phyloP scores from a whole-genome alignment of 2,797 vertebrate genomes.

The Atherinosoma microstoma region DNA sequence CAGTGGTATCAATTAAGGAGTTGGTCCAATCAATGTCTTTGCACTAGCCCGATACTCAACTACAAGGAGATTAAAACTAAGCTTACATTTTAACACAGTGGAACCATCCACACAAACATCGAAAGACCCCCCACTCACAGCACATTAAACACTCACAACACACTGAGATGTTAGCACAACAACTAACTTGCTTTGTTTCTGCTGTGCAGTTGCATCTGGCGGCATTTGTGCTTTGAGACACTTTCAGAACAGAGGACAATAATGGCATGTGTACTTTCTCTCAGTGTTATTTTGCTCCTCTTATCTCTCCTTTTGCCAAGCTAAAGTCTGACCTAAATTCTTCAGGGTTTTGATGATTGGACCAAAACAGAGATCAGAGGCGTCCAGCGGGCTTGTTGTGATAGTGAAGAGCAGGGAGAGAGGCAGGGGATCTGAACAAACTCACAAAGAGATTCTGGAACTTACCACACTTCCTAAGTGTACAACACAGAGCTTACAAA shows the following conservation, averaged over 20 bases:
- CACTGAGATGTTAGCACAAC: conserved; percentile 52
- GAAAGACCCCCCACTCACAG: conserved; percentile 45
- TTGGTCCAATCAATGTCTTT: conserved; percentile 80
- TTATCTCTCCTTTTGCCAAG: conserved; percentile 58
- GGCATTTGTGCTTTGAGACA: conserved; percentile 47
- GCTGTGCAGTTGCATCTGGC: conserved; percentile 46
- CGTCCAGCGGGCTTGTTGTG: conserved; percentile 52
- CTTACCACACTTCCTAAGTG: conserved; percentile 45
- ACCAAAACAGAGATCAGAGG: conserved; percentile 75
- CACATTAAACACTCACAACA: conserved; percentile 39
- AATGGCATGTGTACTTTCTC: conserved; percentile 60
- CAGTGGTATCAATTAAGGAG: conserved; percentile 80
- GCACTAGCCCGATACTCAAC: conserved; percentile 67
- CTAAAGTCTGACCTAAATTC: conserved; percentile 78
- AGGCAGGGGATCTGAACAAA: conserved; percentile 42
- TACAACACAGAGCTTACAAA: conserved; percentile 52
- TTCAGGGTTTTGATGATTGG: conserved; percentile 72
- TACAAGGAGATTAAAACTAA: conserved; percentile 78
- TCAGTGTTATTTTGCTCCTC: conserved; percentile 48
- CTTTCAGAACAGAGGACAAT: conserved; percentile 52
- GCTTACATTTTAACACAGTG: conserved; percentile 70
- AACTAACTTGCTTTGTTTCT: conserved; percentile 40
- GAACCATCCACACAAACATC: conserved; percentile 48
- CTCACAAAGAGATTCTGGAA: conserved; percentile 46
- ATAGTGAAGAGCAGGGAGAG: conserved; percentile 32